phyloP scores from a whole-genome alignment of 2,113 vertebrate species.

The Cyanocitta stelleri region DNA sequence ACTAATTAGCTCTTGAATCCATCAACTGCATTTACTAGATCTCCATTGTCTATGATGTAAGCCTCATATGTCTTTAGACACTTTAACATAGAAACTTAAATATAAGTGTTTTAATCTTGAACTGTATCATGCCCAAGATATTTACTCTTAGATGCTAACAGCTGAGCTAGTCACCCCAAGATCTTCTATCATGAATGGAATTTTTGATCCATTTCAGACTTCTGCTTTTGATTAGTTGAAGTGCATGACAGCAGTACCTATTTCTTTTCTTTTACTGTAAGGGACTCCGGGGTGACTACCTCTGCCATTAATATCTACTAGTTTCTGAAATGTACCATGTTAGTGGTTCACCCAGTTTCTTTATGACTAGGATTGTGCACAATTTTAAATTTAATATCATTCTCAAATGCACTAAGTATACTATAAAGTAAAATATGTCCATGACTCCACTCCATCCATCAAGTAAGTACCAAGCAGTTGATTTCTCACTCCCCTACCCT shows the following conservation, averaged over 20 bases:
- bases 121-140: not conserved
- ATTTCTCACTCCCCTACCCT: not conserved
- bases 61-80: not conserved
- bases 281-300: not conserved
- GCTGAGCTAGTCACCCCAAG: not conserved
- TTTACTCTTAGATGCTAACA: not conserved
- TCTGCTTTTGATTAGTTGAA: not conserved
- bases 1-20: not conserved
- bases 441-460: not conserved
- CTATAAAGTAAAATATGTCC: not conserved
- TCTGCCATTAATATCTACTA: not conserved
- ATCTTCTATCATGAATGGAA: not conserved
- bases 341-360: not conserved
- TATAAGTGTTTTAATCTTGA: not conserved
- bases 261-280: not conserved
- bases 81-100: not conserved
- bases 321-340: not conserved
- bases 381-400: not conserved
- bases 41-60: not conserved
- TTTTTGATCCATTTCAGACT: not conserved
- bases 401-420: not conserved
- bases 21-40: not conserved
- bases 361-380: not conserved
- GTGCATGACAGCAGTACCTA: not conserved
- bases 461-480: fast-evolving